Evolutionary conservation across 1,140 invertebrate genomes (phyloP), one percentile per base, ranked within the genome.

Genomic region (Drosophila asahinai): DNA sequence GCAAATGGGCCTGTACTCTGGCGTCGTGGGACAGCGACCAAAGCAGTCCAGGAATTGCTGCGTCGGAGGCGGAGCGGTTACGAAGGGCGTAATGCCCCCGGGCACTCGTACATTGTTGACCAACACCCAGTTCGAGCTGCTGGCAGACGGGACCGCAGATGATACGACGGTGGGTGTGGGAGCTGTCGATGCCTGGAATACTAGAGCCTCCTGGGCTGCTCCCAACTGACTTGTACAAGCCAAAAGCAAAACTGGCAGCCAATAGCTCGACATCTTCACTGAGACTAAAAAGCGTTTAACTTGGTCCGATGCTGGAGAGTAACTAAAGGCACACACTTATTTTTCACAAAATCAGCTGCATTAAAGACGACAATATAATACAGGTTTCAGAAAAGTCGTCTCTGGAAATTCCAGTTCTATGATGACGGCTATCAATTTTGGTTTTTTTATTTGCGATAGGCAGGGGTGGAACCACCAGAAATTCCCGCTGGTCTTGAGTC

Each of bases 1-100:
- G 83, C 96, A 97, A 5, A 97, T 94, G 33, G 96, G 96, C 91
- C 95, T 95, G 77, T 95, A 96, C 74, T 96, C 94, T 0, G 93
- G 75, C 1, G 95, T 95, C 0, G 93, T 93, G 52, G 94, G 93
- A 71, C 95, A 95, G 1, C 61, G 62, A 3, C 63, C 83, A 5
- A 94, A 86, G 75, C 95, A 95, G 12, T 84, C 48, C 0, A 83
- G 62, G 42, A 82, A 93, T 47, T 65, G 27, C 25, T 80, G 87
- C 1, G 81, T 82, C 15, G 86, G 62, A 2, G 92, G 81, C 48
- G 91, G 74, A 3, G 49, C 73, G 3, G 63, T 54, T 7, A 77
- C 60, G 63, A 92, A 91, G 0, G 92, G 81, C 6, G 80, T 71
- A 30, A 92, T 65, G 0, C 74, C 82, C 2, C 73, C 75, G 5